Base-by-base conservation (phyloP, 1,140 invertebrate genomes). In the Solen grandis region DNA sequence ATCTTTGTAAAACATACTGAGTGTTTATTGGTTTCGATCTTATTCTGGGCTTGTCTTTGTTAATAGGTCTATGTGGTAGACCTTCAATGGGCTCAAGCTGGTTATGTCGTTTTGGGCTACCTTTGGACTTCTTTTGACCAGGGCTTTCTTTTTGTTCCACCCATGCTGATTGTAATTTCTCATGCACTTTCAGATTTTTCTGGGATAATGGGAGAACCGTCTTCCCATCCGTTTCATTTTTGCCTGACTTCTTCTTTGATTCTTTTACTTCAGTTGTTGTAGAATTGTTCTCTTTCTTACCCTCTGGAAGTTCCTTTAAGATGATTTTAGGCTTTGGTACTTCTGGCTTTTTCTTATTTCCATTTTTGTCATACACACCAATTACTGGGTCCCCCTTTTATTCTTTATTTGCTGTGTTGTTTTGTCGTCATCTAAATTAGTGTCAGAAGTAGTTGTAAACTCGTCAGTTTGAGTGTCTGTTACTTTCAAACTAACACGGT, bases 1-100 rank as follows among this genome's bases (percentile, higher is more conserved):
- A 78, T 60, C 27, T 78, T 46, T 69, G 75, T 13, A 66, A 31
- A 68, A 78, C 27, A 25, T 41, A 68, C 73, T 65, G 63, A 31
- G 8, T 35, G 5, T 76, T 62, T 52, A 35, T 54, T 19, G 16
- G 3, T 22, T 76, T 65, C 14, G 31, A 22, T 16, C 46, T 33
- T 25, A 54, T 55, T 13, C 55, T 2, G 19, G 16, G 33, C 2
- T 35, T 41, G 35, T 33, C 60, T 25, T 54, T 66, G 25, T 55
- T 54, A 22, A 54, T 1, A 31, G 59, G 59, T 25, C 33, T 60
- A 16, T 29, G 16, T 8, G 19, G 35, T 54, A 46, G 46, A 10
- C 52, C 55, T 41, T 36, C 29, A 13, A 72, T 29, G 29, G 54
- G 75, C 38, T 68, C 55, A 10, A 76, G 60, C 46, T 29, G 50